Evolutionary conservation across 2,888 invertebrate genomes (phyloP), one percentile per base, ranked within the genome.

Genomic region (Andrena trimmerana): DNA sequence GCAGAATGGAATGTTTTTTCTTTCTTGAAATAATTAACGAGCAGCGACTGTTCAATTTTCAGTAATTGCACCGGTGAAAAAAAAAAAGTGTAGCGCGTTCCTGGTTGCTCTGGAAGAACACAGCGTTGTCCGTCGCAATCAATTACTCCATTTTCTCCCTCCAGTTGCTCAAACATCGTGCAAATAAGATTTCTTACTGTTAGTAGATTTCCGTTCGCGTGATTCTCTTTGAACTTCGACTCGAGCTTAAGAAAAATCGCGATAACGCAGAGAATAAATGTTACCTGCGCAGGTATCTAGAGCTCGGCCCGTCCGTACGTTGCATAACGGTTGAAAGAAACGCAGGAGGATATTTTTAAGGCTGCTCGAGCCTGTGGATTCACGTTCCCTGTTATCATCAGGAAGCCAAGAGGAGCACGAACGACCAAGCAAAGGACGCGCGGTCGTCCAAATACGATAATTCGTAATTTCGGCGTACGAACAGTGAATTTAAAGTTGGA

Each of bases 381-480:
- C 81, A 72, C 63, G 81, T 65, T 36, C 7, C 16, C 50, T 57
- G 68, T 81, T 68, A 78, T 81, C 72, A 79, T 50, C 67, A 81
- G 81, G 81, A 81, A 81, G 68, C 79, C 20, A 48, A 20, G 24
- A 54, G 7, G 59, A 52, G 24, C 72, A 68, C 81, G 71, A 78
- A 78, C 48, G 67, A 36, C n/a, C 33, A 66, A 20, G 70, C 48
- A 78, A 73, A 81, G 81, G 81, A 72, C 72, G 72, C 79, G 72
- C 27, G 54, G 50, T 70, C 75, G 57, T 42, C 31, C 63, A 42
- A 73, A 80, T 42, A 57, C 80, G 71, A 62, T 78, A 81, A 79
- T 79, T 79, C 57, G 57, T 65, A 73, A 81, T 79, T 79, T 79
- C 81, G 57, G 16, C 10, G 68, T 24, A 70, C 74, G 74, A 78